Conservation (phyloP, 2,797 vertebrate species). For the Schizothorax lantsangensis region DNA sequence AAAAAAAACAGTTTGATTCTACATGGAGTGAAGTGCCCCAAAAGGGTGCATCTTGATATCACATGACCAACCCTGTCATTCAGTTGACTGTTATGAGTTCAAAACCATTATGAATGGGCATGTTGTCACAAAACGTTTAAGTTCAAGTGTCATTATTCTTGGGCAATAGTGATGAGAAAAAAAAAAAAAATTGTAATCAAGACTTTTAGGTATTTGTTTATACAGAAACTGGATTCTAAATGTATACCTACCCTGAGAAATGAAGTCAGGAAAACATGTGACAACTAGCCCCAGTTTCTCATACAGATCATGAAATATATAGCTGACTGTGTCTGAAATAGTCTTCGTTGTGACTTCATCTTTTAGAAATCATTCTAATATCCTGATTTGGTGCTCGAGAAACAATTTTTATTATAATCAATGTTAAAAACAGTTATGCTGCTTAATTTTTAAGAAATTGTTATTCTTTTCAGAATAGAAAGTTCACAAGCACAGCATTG, state of each 20-base stretch:
- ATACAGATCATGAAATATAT: not conserved
- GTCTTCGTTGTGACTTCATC: not conserved
- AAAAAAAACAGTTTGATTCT: not conserved
- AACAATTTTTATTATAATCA: not conserved
- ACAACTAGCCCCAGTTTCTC: not conserved
- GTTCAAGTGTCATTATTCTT: not conserved
- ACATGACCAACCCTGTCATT: not conserved
- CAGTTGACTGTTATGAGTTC: not conserved
- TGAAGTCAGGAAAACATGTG: not conserved
- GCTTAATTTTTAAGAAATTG: not conserved
- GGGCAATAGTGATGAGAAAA: too few species aligned
- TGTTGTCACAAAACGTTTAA: not conserved
- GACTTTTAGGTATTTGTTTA: not conserved
- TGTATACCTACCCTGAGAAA: not conserved
- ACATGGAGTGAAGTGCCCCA: not conserved
- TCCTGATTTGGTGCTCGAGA: not conserved
- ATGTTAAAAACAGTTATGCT: not conserved
- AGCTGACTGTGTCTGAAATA: not conserved
- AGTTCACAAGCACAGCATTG: not conserved
- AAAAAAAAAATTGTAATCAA: not conserved
- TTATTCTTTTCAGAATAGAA: not conserved
- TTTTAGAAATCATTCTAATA: not conserved
- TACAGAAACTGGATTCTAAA: not conserved
- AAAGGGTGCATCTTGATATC: not conserved
- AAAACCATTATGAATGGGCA: not conserved